Conservation (phyloP, 2,113 vertebrate species). For the Recurvirostra avosetta region DNA sequence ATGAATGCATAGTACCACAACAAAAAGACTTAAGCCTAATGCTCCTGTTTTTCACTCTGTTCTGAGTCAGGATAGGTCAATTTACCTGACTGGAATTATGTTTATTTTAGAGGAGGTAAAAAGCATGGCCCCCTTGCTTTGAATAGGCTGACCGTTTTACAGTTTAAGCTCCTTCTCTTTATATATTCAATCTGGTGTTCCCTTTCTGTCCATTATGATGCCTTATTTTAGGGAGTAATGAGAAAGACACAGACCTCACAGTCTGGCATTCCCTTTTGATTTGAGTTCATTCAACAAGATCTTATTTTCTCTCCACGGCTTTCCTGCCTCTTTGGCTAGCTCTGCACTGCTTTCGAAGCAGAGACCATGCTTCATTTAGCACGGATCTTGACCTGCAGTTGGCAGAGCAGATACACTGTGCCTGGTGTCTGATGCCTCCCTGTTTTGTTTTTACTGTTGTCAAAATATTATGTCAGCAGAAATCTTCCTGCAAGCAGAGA, state of each 20-base stretch:
- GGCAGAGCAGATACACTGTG: neutral
- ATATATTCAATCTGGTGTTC: neutral
- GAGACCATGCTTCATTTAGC: neutral
- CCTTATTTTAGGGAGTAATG: neutral
- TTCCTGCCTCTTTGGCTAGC: neutral
- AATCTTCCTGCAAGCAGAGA: neutral
- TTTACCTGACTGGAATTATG: neutral
- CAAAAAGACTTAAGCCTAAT: neutral
- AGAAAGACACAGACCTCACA: neutral
- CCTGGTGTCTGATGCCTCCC: neutral
- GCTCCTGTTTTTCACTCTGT: neutral
- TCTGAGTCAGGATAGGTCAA: neutral
- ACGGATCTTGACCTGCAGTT: neutral
- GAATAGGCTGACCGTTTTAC: neutral
- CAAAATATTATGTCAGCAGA: neutral
- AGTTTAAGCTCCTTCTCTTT: neutral
- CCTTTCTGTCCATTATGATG: neutral
- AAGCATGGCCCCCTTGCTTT: neutral
- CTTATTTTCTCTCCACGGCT: neutral
- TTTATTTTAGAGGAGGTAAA: neutral
- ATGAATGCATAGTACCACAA: neutral
- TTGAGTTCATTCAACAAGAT: neutral
- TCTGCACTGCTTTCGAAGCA: fast-evolving
- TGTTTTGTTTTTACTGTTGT: neutral
- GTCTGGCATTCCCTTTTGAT: neutral